Evolutionary conservation across 1,140 invertebrate genomes (phyloP), one percentile per base, ranked within the genome.

Genomic region (Platorchestia sp.): DNA sequence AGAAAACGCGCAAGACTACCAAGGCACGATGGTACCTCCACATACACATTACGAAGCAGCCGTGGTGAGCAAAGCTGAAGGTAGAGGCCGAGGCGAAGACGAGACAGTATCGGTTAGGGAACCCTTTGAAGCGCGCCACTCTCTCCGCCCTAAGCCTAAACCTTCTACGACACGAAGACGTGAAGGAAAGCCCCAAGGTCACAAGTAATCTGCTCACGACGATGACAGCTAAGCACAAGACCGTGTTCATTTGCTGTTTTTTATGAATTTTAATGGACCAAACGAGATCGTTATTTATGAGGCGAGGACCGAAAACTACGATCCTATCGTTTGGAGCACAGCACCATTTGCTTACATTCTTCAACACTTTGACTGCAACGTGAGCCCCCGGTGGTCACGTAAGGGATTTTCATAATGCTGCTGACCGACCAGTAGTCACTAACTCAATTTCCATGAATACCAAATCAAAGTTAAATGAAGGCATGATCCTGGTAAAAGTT

Each of bases 121-220:
- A 93, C 43, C 91, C 91, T 93, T 93, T 93, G 91, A 93, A 93
- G 91, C 91, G 91, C 91, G 43, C 22, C 10, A 44, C 7, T 40
- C 91, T 42, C 10, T 45, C 10, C 59, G 7, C 59, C 19, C 36
- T 75, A 75, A 75, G 59, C 36, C 91, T 93, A 93, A 93, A 44
- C 91, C 91, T 93, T 93, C 47, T 93, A 93, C 5, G 44, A 93
- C 91, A 44, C 45, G 91, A 93, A 44, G 47, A 45, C 41, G 36
- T 10, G 16, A 44, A 93, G 91, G 41, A 93, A 93, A 93, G 45
- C 10, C 41, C 7, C 91, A 45, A 45, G 91, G 91, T 44, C 43
- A 89, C 7, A 89, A 75, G 27, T 75, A 75, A 89, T 89, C 41
- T 89, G n/a, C 87, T 89, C 7, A 36, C 41, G 86, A 86, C 86